A percentile compares a stretch with the other conserved stretches of the same genome.
phyloP scores from a whole-genome alignment of 2,888 invertebrate genomes.

The Perdita meconis region DNA sequence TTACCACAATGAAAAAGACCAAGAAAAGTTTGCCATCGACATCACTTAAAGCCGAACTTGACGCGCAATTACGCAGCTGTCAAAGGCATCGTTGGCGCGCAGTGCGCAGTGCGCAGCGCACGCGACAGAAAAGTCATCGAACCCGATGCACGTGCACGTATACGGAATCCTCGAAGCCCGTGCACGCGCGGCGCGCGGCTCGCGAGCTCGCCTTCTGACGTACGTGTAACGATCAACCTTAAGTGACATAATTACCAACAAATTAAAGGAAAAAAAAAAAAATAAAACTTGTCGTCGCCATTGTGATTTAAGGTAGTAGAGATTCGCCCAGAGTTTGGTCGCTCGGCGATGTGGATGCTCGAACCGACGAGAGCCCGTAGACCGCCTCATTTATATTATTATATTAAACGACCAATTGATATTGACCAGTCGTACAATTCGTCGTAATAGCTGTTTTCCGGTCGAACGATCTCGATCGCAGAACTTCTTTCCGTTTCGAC shows the following conservation, averaged over 20 bases:
- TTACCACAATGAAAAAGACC: too few species aligned
- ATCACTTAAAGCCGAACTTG: too few species aligned
- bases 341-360: slow-evolving; percentile 53
- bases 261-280: slow-evolving; percentile 67
- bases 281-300: slow-evolving; percentile 76
- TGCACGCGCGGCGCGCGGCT: slow-evolving; percentile 54
- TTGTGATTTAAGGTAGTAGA: slow-evolving; percentile 79
- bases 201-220: slow-evolving; percentile 47
- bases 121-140: not conserved
- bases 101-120: not conserved
- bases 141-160: slow-evolving; percentile 52
- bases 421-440: not conserved
- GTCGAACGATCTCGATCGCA: not conserved
- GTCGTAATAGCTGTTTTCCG: not conserved
- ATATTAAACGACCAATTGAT: slow-evolving; percentile 28
- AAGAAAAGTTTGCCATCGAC: too few species aligned
- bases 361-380: slow-evolving; percentile 32
- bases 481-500: not conserved
- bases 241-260: slow-evolving; percentile 64
- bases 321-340: slow-evolving; percentile 42
- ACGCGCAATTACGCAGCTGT: not conserved
- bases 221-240: slow-evolving; percentile 69
- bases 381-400: slow-evolving; percentile 28
- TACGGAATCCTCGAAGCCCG: slow-evolving; percentile 53
- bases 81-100: not conserved